Evolutionary conservation across 2,113 vertebrate species (phyloP), one percentile per base, ranked within the genome.

Genomic region (Columbina picui): DNA sequence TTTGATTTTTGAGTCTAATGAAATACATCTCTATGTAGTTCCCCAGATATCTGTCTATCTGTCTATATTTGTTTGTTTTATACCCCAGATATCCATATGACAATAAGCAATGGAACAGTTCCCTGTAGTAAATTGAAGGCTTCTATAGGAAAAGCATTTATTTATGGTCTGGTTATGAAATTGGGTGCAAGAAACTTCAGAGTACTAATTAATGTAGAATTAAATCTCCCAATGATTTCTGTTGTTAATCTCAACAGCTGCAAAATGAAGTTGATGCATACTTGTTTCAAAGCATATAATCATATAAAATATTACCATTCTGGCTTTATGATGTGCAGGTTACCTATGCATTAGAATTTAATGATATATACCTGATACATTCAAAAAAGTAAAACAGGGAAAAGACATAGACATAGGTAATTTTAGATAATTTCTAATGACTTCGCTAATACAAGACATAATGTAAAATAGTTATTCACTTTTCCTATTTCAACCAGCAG

Each of bases 191-290:
- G 38, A 87, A 70, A 52, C 12, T 74, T 11, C 12, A 53, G 39
- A 29, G 12, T 15, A 61, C 18, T 71, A 70, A 67, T 32, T 10
- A 20, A 60, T 14, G 38, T 13, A 59, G 32, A 80, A 69, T 27
- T 53, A 53, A 2, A 50, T 70, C 5, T 0, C 1, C 2, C 39
- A 27, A 19, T n/a, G 13, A 39, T 38, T n/a, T 17, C 27, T 69
- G 20, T 43, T 21, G 12, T 68, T 78, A 38, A 53, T 69, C 55
- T 45, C 8, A 68, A 47, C 7, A 55, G 27, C 47, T 81, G 16
- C 10, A 77, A 88, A 95, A 47, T 67, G 11, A 83, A 32, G 7
- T 23, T 63, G 32, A 60, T 73, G 21, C 5, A 34, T 53, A 61
- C 13, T 59, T 89, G 12, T 65, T 68, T 83, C 45, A 38, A 57